Percentiles rank a stretch among this genome's conserved stretches.
These are phyloP conservation scores for Heliconius ismenius DNA, from an alignment of 2,888 invertebrate species.

Conservation along the genomic window DNA sequence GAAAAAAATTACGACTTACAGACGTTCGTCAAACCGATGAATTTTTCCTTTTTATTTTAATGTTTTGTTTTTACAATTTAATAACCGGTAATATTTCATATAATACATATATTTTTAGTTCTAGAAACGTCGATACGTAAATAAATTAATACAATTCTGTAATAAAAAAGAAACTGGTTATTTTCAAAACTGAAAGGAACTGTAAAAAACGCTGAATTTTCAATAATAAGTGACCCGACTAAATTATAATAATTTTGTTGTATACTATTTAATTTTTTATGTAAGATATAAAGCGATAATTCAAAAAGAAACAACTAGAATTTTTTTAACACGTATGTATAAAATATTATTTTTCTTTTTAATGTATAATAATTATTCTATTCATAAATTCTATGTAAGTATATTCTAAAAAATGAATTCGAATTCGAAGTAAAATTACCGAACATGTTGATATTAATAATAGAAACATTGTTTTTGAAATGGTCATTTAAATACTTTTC, in stretches of 20 bases:
- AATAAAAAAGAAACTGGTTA: neutral
- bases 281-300: neutral
- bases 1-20: conserved; percentile 12
- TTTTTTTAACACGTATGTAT: neutral
- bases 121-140: neutral
- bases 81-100: neutral
- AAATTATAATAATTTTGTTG: neutral
- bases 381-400: too few species aligned
- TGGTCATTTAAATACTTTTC: too few species aligned
- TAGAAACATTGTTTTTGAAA: too few species aligned
- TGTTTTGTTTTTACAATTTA: conserved; percentile 22
- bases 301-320: neutral
- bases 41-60: conserved; percentile 14
- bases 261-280: neutral
- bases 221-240: neutral
- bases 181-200: conserved; percentile 4
- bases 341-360: neutral
- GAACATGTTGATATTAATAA: too few species aligned
- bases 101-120: neutral
- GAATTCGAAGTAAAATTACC: too few species aligned
- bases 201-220: neutral
- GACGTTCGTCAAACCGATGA: conserved; percentile 18
- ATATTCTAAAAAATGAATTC: too few species aligned
- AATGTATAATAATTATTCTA: neutral
- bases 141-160: neutral